Percentiles rank a stretch among this genome's conserved stretches.
phyloP scores from a whole-genome alignment of 2,888 invertebrate species.

The Cybosia mesomella region DNA sequence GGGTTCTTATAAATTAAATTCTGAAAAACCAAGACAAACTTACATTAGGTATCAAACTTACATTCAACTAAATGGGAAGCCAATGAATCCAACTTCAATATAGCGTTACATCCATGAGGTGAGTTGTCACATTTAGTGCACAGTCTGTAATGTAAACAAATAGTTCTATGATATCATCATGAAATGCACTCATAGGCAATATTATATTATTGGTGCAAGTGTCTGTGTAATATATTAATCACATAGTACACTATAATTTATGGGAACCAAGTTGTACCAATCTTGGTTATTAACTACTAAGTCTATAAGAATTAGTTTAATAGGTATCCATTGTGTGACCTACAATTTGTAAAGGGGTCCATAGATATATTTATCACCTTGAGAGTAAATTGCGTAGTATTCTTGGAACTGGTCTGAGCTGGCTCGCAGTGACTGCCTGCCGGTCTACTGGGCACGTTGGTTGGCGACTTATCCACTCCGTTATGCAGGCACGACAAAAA shows the following conservation, averaged over 20 bases:
- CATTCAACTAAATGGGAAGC: conserved; percentile 96
- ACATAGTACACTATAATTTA: not conserved
- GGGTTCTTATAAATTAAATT: not conserved
- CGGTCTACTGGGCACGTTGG: conserved; percentile 98
- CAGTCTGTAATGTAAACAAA: conserved; percentile 86
- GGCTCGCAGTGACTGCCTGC: conserved; percentile 95
- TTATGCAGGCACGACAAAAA: conserved; percentile 97
- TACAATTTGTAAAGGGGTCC: conserved; percentile 44
- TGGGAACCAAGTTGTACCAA: not conserved
- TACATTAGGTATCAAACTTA: conserved; percentile 87
- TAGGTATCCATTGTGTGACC: conserved; percentile 47
- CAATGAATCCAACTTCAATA: conserved; percentile 95
- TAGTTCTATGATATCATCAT: conserved; percentile 3
- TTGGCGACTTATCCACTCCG: conserved; percentile 97
- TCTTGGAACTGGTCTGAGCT: conserved; percentile 96
- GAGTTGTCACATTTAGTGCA: conserved; percentile 97
- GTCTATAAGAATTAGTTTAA: not conserved
- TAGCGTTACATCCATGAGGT: conserved; percentile 93
- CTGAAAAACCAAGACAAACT: not conserved
- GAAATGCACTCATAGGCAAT: not conserved
- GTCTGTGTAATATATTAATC: not conserved
- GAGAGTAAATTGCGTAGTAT: conserved; percentile 97
- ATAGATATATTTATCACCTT: conserved; percentile 82
- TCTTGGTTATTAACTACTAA: not conserved
- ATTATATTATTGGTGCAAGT: not conserved